Evolutionary conservation across 2,888 invertebrate species (phyloP).

Genomic region (Zele albiditarsus): DNA sequence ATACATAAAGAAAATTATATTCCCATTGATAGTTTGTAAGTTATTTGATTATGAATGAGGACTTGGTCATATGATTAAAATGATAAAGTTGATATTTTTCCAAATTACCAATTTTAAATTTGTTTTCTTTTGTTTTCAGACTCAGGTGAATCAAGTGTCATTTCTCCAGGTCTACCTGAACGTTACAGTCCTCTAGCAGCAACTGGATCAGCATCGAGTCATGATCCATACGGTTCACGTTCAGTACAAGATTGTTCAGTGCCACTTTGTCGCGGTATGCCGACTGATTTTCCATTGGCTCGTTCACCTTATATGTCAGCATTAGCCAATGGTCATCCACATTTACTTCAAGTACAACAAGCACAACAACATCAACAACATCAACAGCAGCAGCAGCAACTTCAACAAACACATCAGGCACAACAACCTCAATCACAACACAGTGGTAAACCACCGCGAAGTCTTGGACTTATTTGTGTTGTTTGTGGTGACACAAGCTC

Average conservation of each 20-base stretch:
- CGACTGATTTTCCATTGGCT: slow-evolving; percentile 66
- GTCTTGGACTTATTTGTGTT: slow-evolving; percentile 90
- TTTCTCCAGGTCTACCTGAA: slow-evolving; percentile 70
- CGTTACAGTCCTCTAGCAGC: slow-evolving; percentile 69
- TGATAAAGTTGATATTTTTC: too few species aligned
- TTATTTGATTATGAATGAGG: too few species aligned
- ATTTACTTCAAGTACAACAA: slow-evolving; percentile 58
- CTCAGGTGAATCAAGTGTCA: slow-evolving; percentile 70
- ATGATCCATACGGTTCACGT: slow-evolving; percentile 67
- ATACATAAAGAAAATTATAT: too few species aligned
- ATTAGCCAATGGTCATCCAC: slow-evolving; percentile 69
- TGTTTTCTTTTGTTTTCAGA: slow-evolving; percentile 56
- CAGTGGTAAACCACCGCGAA: slow-evolving; percentile 72
- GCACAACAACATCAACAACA: slow-evolving; percentile 57
- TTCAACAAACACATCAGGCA: slow-evolving; percentile 54
- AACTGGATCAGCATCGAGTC: slow-evolving; percentile 66
- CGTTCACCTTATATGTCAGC: slow-evolving; percentile 69
- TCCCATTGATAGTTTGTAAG: too few species aligned
- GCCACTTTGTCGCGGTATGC: slow-evolving; percentile 68
- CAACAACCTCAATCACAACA: slow-evolving; percentile 62
- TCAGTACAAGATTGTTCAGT: slow-evolving; percentile 70
- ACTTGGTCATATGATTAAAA: too few species aligned
- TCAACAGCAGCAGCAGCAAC: slow-evolving; percentile 54
- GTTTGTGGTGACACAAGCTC: slow-evolving; percentile 98
- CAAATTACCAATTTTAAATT: too few species aligned